Evolutionary conservation across 2,888 invertebrate species (phyloP), one percentile per base, ranked within the genome.

Genomic region (Tortrix viridana): DNA sequence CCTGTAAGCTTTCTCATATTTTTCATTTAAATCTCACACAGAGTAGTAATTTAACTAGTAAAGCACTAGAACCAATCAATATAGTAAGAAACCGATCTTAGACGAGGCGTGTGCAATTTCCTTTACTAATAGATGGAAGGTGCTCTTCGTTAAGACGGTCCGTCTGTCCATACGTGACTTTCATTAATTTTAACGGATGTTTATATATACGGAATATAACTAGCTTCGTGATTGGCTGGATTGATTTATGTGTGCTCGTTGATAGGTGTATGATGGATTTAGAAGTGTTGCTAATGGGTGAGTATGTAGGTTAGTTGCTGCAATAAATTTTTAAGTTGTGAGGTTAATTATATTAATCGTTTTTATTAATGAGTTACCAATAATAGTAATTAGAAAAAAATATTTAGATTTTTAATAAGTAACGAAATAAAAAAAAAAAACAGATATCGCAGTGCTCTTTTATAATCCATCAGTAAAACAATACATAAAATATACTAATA

Each of bases 101-200:
- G 90, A 89, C 84, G 84, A 80, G 84, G 74, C 78, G 83, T 75
- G 74, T 66, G 87, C 90, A 91, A 91, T 91, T 91, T 91, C 90
- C 90, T 90, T 76, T 73, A 73, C 84, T 86, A 85, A 89, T 89
- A 84, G 89, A 84, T 83, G 82, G 80, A 81, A 79, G 76, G 77
- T 54, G 44, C 23, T 79, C 76, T 71, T 80, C 77, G 80, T 82
- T 78, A 82, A 80, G 77, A 79, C 80, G 75, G 65, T 68, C 74
- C 71, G 74, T 71, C 75, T 74, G 74, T 71, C 73, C 77, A 52
- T 53, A 76, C 76, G 75, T 75, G 71, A 76, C 77, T 70, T 75
- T 77, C 81, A 83, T 85, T 87, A 85, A 86, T 88, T 86, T 81
- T 75, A 74, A 71, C 79, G 78, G 80, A 68, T 55, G 60, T 60